Evolutionary conservation across 2,113 vertebrate genomes (phyloP), one percentile per base, ranked within the genome.

Genomic region (Vimba vimba): DNA sequence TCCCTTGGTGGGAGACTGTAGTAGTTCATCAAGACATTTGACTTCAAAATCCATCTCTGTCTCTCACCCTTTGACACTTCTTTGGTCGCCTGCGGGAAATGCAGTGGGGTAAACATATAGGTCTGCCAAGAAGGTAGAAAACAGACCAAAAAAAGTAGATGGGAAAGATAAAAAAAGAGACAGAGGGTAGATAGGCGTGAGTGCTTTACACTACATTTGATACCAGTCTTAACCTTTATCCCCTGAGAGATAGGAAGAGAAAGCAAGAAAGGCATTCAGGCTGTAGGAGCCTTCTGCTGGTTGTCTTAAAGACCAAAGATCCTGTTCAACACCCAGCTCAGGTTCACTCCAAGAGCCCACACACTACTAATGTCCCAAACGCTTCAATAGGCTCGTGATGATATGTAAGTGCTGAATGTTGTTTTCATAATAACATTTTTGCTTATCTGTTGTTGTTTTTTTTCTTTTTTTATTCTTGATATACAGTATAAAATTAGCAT

Each of bases 241-340:
- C 17, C 57, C 25, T 75, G 57, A 81, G 62, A 84, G 84, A 85
- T 8, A 79, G 27, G 71, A 74, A 80, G 25, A 55, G 73, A 79
- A 79, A 57, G 79, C 30, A 25, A 68, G 19, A 82, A 45, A 79
- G 30, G 4, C 21, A 39, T 74, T 73, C 81, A 82, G n/a, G 50
- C 74, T 79, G 17, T 77, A 75, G 79, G 21, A 62, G 86, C 50
- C 33, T 33, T 4, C 33, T 33, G 79, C 8, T 75, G 57, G 74
- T 84, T 13, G 75, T 82, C 33, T 69, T 78, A 88, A 85, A 74
- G 87, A 85, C 87, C 89, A 86, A 90, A 91, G 84, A 89, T 87
- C 68, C 79, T 88, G 21, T 83, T 92, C 86, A 89, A 85, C 62
- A 90, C 78, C 88, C 88, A 71, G 84, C 85, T 88, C 91, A 91